Percentiles rank a stretch among this genome's conserved stretches.
phyloP scores from a whole-genome alignment of 2,797 vertebrate species.

The Momotus momota region DNA sequence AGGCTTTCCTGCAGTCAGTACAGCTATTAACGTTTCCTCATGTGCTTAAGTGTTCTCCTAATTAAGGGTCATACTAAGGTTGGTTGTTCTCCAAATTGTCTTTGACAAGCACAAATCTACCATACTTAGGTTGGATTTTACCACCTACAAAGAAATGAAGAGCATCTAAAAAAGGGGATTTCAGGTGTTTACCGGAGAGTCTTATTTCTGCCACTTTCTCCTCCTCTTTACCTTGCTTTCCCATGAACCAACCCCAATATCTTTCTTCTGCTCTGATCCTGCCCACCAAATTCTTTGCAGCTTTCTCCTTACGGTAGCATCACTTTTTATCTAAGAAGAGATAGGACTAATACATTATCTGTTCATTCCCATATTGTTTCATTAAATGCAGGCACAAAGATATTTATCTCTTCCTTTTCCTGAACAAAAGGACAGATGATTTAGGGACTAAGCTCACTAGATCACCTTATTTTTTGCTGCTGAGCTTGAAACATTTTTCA shows the following conservation, averaged over 20 bases:
- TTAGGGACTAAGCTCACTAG: background rate
- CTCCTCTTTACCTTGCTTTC: background rate
- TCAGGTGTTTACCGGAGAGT: background rate
- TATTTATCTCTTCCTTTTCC: background rate
- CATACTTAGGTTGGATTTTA: background rate
- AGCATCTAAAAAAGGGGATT: background rate
- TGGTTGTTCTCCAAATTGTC: background rate
- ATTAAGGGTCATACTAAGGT: background rate
- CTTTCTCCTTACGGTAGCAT: background rate
- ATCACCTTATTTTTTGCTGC: background rate
- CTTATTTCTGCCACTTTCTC: background rate
- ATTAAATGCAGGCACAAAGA: background rate
- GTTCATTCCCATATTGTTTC: background rate
- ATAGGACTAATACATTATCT: background rate
- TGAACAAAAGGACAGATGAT: background rate
- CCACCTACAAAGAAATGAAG: background rate
- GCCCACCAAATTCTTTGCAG: background rate
- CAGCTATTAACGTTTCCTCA: background rate
- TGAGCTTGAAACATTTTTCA: background rate
- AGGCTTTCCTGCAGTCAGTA: background rate
- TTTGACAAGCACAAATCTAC: background rate
- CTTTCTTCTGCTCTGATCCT: background rate
- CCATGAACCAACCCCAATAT: background rate
- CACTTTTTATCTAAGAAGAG: background rate
- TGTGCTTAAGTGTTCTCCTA: background rate